Base-by-base conservation (phyloP, 2,888 invertebrate species). In the Habroteleia sp. region DNA sequence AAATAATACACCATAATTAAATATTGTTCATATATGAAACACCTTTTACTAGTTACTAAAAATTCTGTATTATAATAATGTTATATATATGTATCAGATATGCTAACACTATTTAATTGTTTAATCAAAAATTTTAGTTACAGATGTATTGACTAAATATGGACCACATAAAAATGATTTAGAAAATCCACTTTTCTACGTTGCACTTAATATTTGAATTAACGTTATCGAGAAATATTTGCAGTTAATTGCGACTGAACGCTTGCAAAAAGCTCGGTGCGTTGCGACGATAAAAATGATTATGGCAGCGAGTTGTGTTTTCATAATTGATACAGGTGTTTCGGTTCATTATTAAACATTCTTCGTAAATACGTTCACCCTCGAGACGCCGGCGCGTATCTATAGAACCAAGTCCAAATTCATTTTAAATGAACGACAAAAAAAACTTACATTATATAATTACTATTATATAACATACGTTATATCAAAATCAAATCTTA, bases 241-340 rank as follows among this genome's bases (percentile, higher is more conserved):
- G 41, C 41, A 20, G 13, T 6, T 35, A 37, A 37, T 16, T 10
- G 10, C 10, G 10, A 1, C 8, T n/a, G 16, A 37, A 37, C 6
- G 27, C 17, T 35, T 41, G 54, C 41, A 20, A 3, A 54, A 56
- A 56, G 41, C 31, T 46, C 29, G 3, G 29, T 7, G 11, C 13
- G 42, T 25, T 17, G n/a, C 13, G 23, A 2, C 29, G 41, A 56
- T 56, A 56, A 31, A 29, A 58, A 58, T 42, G 33, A 58, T 42
- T 42, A 33, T 10, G 25, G 20, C 35, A 20, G 4, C 23, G 16
- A 1, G 42, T n/a, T 7, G 17, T 35, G 65, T 65, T 65, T 65
- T 52, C 27, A 17, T 52, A 52, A 65, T 65, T 52, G 52, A 65
- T 65, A 65, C 66, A 56, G 54, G 65, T 66, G 65, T 66, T 66